Base-by-base conservation (phyloP, 2,113 vertebrate genomes). In the Grammatotria lemairii region DNA sequence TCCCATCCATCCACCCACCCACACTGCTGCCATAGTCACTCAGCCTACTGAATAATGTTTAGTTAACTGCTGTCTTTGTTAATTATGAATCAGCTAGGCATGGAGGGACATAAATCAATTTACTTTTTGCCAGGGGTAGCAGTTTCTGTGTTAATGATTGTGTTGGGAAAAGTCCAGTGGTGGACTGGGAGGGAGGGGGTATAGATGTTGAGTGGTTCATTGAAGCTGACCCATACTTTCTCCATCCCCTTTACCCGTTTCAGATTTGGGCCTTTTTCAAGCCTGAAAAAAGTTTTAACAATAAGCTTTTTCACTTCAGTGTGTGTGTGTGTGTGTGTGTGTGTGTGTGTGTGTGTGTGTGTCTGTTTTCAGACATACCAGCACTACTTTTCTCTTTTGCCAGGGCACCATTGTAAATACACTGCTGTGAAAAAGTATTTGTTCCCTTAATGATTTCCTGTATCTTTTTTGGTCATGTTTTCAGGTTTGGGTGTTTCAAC, bases 11-110 rank as follows among this genome's bases (percentile, higher is more conserved):
- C 21, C 60, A 80, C 6, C 85, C 65, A 79, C 9, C 82, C 53
- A 82, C 78, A 58, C 85, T 87, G 87, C 83, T 91, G 79, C 89
- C 86, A 92, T 91, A 86, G 86, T 84, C 38, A 94, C 92, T 55
- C 8, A 23, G 38, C 65, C 28, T 58, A 19, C 65, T 87, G 53
- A 81, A 65, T 54, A 81, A 54, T 65, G 90, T 84, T 85, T 85
- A 78, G 80, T 89, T 87, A 84, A 80, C 83, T 21, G 51, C 63
- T 81, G 54, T 35, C 80, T 73, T 40, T 78, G 81, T 86, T 90
- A 26, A 85, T 87, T 88, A 91, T 49, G 80, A 85, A 91, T 88
- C 86, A 81, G n/a, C 79, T 68, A 35, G 87, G 68, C 83, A 26
- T 86, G 68, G 16, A 49, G 10, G 45, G 45, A 31, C 42, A 75